Base-by-base conservation (phyloP, 53 echinoderm and acorn worm genomes). In the Stichopus horrens region DNA sequence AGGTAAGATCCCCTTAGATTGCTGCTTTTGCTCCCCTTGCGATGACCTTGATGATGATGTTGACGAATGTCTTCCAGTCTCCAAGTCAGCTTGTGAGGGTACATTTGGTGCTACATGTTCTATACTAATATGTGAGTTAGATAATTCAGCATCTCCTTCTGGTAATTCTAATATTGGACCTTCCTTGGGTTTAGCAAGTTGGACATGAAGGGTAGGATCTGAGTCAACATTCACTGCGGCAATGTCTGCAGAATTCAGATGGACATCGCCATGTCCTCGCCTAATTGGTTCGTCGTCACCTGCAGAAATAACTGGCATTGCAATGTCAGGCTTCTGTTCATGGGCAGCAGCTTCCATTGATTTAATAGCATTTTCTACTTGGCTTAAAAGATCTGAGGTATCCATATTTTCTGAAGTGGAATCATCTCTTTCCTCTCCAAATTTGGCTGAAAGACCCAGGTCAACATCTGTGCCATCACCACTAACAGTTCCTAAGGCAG, bases 261-360 rank as follows among this genome's bases (percentile, higher is more conserved):
- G 21, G 51, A 23, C 51, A 57, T 85, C 65, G 14, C 20, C 83
- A 85, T 53, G n/a, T 8, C 14, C 7, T 54, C 8, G 52, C 54
- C 77, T 54, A 52, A 51, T 51, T 6, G 54, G 52, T 23, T 76
- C 23, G n/a, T 76, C 77, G 16, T 8, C 77, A 51, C 51, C 21
- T 7, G 51, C 21, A 23, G 77, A 76, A 76, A 76, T 53, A 20
- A 23, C 77, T 23, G 75, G 9, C 22, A 51, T 21, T 37, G 37
- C 37, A 37, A 37, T 37, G 19, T 75, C 75, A 9, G 37, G 16
- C 9, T 37, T 37, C 23, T 83, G 59, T 21, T 83, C n/a, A 16
- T 83, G 83, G 8, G 83, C 83, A 59, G 83, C 83, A 59, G 83
- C 83, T 83, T 83, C 83, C 58, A 83, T 83, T 54, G 83, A 83